Evolutionary conservation across 2,113 vertebrate genomes (phyloP), one percentile per base, ranked within the genome.

Genomic region (Centropristis striata): DNA sequence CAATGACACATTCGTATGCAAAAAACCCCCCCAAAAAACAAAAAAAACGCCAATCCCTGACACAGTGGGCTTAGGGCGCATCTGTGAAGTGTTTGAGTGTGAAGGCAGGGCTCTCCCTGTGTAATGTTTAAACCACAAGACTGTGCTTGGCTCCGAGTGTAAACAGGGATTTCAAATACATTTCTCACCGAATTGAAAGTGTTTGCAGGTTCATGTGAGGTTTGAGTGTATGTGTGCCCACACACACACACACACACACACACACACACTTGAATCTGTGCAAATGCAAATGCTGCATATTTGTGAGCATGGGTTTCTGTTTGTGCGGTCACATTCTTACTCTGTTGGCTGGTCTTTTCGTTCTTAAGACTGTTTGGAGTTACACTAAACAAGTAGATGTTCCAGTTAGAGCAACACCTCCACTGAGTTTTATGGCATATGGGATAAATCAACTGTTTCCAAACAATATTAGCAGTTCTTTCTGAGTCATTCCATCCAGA

Each of bases 111-210:
- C 58, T 12, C 59, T 75, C 71, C 59, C 39, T 18, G 0, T 1
- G 60, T 49, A 28, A 25, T 32, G 36, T 63, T 87, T 25, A 44
- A 72, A 27, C 55, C 69, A 64, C 15, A 53, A 32, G 23, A 18
- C 61, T 4, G 42, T 32, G 42, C 53, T 69, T 1, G 0, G 13
- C 60, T 58, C n/a, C 28, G 18, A 66, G 59, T 55, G 73, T 69
- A 72, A 80, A 81, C 58, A 81, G 64, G 65, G 60, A 76, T 55
- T 79, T 72, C 9, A 50, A 67, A 68, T 53, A 4, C 25, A 58
- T 68, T 79, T 27, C 57, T 77, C 41, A 12, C 0, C 16, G 37
- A 75, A 18, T 3, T 37, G 37, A 47, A 61, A 55, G 41, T 25
- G 23, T 78, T 74, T 5, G n/a, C 32, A 68, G 39, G 32, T 47